Evolutionary conservation across 2,797 vertebrate genomes (phyloP), one percentile per base, ranked within the genome.

Genomic region (Leptatherina wallacei): DNA sequence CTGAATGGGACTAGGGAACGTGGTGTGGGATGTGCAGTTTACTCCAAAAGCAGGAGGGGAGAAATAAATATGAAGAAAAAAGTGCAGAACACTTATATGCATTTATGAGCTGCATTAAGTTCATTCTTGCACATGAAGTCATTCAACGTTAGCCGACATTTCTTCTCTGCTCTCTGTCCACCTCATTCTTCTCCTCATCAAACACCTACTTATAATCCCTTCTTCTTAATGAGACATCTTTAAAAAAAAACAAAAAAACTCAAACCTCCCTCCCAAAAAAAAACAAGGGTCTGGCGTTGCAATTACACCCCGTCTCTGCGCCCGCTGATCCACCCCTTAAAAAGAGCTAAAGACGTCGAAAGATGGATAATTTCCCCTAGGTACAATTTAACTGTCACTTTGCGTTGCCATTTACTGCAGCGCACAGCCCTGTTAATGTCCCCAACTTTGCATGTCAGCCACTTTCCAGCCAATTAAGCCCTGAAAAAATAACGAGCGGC

Each of bases 311-410:
- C 95, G 95, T 70, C 76, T 78, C 81, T 62, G 85, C 32, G 20
- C 85, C 79, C 69, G 61, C 81, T 52, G 54, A 85, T 69, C 78
- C 74, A 69, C 69, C 71, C 79, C 72, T 22, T 44, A 89, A 90
- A 95, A 96, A 95, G 95, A 97, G 96, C 96, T 96, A 97, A 97
- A 94, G 96, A 96, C 97, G 96, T 98, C 95, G 96, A 99, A 98
- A 96, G 96, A 97, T 96, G 97, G 96, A 96, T 98, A 97, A 98
- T 99, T 98, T 98, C 95, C 88, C 96, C 95, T 95, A 95, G 96
- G 97, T 99, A 98, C 97, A 99, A 99, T 99, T 99, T 99, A 99
- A 97, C 97, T 99, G 98, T 99, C 98, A 99, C 95, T 96, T 97
- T 93, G 96, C 94, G 93, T 97, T 96, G 96, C 96, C 96, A 97